phyloP scores from a whole-genome alignment of 1,140 invertebrate genomes.

The Eulimnadia texana region DNA sequence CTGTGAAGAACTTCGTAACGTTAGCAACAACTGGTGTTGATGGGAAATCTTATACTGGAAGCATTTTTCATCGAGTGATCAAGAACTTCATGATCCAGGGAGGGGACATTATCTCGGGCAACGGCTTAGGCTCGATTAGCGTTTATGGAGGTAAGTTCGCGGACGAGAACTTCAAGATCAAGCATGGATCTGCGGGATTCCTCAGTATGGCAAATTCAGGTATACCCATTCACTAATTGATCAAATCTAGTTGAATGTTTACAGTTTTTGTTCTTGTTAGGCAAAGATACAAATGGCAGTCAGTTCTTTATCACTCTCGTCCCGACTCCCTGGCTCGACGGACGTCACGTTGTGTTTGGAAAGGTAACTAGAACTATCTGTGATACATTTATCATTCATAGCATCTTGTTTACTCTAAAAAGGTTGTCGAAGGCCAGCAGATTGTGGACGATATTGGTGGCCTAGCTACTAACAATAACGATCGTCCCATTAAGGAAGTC shows the following conservation, averaged over 20 bases:
- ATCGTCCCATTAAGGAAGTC: slow-evolving; percentile 49
- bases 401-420: neutral
- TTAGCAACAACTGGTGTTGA: slow-evolving; percentile 63
- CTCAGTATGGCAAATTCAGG: slow-evolving; percentile 92
- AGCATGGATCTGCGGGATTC: slow-evolving; percentile 75
- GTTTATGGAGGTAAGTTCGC: slow-evolving; percentile 86
- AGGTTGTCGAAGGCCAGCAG: slow-evolving; percentile 65
- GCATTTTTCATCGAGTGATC: slow-evolving; percentile 66
- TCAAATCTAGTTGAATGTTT: no score
- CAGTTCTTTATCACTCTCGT: slow-evolving; percentile 93
- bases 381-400: neutral
- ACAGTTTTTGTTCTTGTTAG: no score
- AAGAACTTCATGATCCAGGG: slow-evolving; percentile 83
- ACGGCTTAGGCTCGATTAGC: slow-evolving; percentile 61
- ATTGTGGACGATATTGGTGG: slow-evolving; percentile 72
- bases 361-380: slow-evolving; percentile 44
- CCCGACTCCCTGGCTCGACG: slow-evolving; percentile 80
- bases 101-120: slow-evolving; percentile 58
- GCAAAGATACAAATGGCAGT: slow-evolving; percentile 56
- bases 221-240: slow-evolving; percentile 28
- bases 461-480: slow-evolving; percentile 53
- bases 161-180: slow-evolving; percentile 86
- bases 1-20: slow-evolving; percentile 78
- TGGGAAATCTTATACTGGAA: slow-evolving; percentile 59
- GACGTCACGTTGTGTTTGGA: slow-evolving; percentile 84